phyloP scores from a whole-genome alignment of 2,888 invertebrate species.

The Pristionchus entomophagus region DNA sequence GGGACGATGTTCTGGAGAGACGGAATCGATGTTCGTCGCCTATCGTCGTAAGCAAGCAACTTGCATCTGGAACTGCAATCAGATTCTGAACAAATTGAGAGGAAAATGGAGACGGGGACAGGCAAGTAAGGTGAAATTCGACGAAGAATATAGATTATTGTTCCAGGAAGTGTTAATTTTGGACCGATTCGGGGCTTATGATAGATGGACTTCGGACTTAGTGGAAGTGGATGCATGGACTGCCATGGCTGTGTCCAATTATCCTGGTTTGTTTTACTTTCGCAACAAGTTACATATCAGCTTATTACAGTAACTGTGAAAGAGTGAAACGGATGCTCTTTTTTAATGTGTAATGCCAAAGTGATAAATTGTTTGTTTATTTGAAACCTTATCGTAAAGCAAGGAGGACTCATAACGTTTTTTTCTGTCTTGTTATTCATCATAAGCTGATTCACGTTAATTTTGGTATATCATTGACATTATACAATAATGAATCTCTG shows the following conservation, averaged over 20 bases:
- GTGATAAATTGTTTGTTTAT: no score
- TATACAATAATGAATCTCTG: no score
- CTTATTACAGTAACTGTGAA: no score
- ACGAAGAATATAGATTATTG: neutral
- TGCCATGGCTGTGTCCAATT: neutral
- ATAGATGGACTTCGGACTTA: neutral
- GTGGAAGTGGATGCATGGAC: neutral
- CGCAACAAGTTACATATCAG: no score
- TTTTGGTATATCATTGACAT: no score
- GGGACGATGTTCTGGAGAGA: neutral
- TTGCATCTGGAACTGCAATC: slow-evolving; percentile 28
- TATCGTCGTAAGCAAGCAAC: neutral
- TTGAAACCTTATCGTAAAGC: no score
- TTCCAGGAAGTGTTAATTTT: neutral
- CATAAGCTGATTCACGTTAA: no score
- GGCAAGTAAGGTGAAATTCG: neutral
- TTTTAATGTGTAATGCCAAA: no score
- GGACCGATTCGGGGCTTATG: neutral
- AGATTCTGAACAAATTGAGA: neutral
- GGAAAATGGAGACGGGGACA: neutral
- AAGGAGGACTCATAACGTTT: no score
- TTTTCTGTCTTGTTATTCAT: no score
- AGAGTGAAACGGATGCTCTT: no score
- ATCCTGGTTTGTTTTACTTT: neutral
- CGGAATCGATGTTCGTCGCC: neutral